phyloP scores from a whole-genome alignment of 92 coral and sea anemone species.

The Nematostella vectensis region DNA sequence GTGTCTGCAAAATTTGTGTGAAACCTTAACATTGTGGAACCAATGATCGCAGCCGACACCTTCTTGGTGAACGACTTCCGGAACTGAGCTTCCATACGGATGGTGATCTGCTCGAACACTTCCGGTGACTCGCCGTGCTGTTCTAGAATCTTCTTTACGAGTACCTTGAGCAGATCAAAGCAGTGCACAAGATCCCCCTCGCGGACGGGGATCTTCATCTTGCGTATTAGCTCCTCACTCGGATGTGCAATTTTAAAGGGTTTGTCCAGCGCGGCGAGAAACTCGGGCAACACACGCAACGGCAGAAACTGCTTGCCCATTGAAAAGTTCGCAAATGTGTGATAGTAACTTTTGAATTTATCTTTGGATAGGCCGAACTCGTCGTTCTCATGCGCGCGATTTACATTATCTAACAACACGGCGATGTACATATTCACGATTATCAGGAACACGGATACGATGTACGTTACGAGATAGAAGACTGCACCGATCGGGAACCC shows the following conservation, averaged over 20 bases:
- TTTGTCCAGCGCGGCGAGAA: conserved; percentile 65
- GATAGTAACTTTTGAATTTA: conserved; percentile 71
- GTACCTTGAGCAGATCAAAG: conserved; percentile 78
- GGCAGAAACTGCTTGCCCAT: conserved; percentile 83
- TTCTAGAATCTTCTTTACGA: conserved; percentile 65
- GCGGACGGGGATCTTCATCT: conserved; percentile 73
- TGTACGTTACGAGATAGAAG: conserved; percentile 60
- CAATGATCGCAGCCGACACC: conserved; percentile 52
- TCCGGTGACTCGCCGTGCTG: conserved; percentile 89
- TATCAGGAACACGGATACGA: conserved; percentile 62
- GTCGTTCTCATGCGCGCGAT: conserved; percentile 78
- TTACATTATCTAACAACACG: conserved; percentile 81
- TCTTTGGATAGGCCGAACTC: conserved; percentile 85
- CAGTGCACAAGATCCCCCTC: conserved; percentile 83
- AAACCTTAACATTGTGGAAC: conserved; percentile 50
- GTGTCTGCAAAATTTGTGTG: no score
- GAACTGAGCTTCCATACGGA: conserved; percentile 75
- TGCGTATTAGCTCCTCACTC: conserved; percentile 37
- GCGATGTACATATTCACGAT: conserved; percentile 98
- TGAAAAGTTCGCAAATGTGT: conserved; percentile 76
- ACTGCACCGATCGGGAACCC: conserved; percentile 67
- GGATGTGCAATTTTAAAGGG: conserved; percentile 73
- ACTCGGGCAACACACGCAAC: conserved; percentile 58
- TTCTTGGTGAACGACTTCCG: conserved; percentile 56
- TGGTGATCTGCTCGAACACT: conserved; percentile 62